These are phyloP conservation scores for Dipus sagitta DNA, from an alignment of 2,797 vertebrate genomes.

Conservation along the genomic window DNA sequence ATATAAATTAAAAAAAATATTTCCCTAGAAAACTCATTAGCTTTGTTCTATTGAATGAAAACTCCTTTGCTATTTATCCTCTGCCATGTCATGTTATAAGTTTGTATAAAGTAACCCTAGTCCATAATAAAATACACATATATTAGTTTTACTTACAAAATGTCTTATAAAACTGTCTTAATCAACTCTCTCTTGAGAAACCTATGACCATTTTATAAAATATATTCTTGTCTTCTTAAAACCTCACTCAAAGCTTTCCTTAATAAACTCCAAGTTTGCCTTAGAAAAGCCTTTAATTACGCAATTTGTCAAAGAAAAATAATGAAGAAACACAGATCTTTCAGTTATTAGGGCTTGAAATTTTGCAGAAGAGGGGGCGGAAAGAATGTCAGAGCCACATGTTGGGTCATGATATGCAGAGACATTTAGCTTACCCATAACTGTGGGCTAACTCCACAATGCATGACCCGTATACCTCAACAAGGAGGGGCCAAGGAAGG, in stretches of 20 bases:
- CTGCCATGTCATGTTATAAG: not conserved
- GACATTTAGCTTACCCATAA: too few species aligned
- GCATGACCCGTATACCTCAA: too few species aligned
- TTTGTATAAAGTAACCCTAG: not conserved
- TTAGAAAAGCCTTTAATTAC: not conserved
- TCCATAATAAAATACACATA: not conserved
- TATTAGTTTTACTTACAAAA: not conserved
- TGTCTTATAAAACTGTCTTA: not conserved
- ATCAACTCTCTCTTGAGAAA: not conserved
- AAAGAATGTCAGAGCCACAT: too few species aligned
- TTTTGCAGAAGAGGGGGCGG: too few species aligned
- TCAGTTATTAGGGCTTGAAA: not conserved
- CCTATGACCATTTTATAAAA: not conserved
- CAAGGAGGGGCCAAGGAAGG: too few species aligned
- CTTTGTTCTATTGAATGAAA: constrained; percentile 23
- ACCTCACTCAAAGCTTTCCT: too few species aligned
- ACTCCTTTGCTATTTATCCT: constrained; percentile 2
- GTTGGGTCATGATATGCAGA: too few species aligned
- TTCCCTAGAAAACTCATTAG: not conserved
- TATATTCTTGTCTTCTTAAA: not conserved
- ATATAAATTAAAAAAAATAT: not conserved
- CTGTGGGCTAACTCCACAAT: too few species aligned
- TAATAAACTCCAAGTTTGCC: not conserved
- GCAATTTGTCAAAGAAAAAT: not conserved
- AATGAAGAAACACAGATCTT: not conserved